These are phyloP conservation scores for Dipodomys merriami DNA, from an alignment of 2,113 vertebrate species.

Conservation along the genomic window DNA sequence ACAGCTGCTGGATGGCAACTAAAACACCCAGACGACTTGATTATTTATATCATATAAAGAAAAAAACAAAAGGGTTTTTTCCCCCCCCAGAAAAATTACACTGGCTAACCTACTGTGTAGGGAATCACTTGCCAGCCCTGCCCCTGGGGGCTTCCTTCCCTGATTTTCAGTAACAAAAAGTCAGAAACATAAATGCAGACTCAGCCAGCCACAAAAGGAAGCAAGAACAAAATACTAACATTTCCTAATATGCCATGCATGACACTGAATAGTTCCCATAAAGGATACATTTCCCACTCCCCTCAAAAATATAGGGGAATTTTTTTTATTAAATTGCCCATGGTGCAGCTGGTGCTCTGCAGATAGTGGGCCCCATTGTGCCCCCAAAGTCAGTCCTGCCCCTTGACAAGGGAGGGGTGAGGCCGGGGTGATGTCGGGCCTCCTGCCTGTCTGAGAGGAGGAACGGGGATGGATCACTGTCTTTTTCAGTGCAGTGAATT, in stretches of 20 bases:
- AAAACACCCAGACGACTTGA: neutral
- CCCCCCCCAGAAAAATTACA: neutral
- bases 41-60: neutral
- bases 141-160: neutral
- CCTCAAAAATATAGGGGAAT: neutral
- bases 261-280: neutral
- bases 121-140: neutral
- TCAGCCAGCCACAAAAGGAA: neutral
- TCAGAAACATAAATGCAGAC: neutral
- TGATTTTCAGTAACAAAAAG: neutral
- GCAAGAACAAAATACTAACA: neutral
- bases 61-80: neutral
- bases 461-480: neutral
- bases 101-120: neutral
- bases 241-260: neutral
- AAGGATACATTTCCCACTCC: neutral
- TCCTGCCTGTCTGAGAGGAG: neutral
- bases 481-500: constrained; percentile 7
- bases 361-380: neutral
- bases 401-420: constrained; percentile 42
- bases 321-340: neutral
- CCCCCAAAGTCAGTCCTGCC: constrained; percentile 3
- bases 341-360: neutral
- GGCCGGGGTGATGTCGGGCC: neutral
- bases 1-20: neutral